Percentiles rank a stretch among this genome's conserved stretches.
phyloP scores from a whole-genome alignment of 2,113 vertebrate species.

The Pterocles burchelli region DNA sequence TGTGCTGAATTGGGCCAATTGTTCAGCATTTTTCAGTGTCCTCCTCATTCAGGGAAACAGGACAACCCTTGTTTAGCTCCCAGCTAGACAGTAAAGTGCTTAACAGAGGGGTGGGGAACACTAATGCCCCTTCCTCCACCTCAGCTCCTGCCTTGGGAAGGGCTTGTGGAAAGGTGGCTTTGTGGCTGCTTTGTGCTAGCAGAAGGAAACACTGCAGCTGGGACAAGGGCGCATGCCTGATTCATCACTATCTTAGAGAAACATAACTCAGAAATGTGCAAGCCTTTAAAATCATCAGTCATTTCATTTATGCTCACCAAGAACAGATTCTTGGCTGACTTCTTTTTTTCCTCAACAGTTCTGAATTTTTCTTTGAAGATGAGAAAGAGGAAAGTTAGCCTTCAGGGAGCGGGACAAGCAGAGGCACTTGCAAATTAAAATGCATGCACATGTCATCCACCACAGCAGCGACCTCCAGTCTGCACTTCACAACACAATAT shows the following conservation, averaged over 20 bases:
- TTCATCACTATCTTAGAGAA: not conserved
- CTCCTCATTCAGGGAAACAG: not conserved
- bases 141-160: not conserved
- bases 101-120: not conserved
- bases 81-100: not conserved
- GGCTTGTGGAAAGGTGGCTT: not conserved
- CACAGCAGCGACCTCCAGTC: not conserved
- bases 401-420: conserved; percentile 45
- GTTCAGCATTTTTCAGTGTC: not conserved
- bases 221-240: not conserved
- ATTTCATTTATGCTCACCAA: not conserved
- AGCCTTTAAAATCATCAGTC: conserved; percentile 24
- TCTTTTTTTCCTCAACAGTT: not conserved
- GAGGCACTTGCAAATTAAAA: conserved; percentile 31
- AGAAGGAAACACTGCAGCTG: not conserved
- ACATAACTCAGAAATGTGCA: conserved; percentile 2
- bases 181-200: not conserved
- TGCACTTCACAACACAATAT: not conserved
- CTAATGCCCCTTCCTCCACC: not conserved
- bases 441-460: not conserved
- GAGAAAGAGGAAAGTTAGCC: conserved; percentile 9
- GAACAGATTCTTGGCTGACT: conserved; percentile 46
- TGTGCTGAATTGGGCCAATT: not conserved
- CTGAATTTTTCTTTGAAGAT: conserved; percentile 25
- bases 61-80: not conserved